Base-by-base conservation (phyloP, 2,888 invertebrate genomes). In the Drepana falcataria region DNA sequence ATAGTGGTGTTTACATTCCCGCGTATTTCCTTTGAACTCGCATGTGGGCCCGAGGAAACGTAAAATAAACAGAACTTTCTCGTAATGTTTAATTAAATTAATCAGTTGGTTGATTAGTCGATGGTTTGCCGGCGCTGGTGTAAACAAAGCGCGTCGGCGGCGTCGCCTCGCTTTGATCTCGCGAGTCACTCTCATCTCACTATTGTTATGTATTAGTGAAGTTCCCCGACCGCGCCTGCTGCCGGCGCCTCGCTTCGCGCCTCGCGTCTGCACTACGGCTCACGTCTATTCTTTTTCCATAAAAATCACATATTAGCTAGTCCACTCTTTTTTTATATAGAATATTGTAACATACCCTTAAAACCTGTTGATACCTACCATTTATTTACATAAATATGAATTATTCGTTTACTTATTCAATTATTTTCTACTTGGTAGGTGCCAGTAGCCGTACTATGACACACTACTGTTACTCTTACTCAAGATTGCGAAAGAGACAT, bases 41-140 rank as follows among this genome's bases (percentile, higher is more conserved):
- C 88, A 87, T 86, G 90, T 88, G 88, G 88, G 87, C 87, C 89
- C 87, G 83, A 87, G 89, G 89, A 89, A 89, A 87, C 85, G 83
- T 84, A 82, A 81, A 84, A 84, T 88, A 91, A 91, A 91, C 90
- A 91, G 73, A 90, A 88, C 90, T 90, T 90, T 91, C 90, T 90
- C 83, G 90, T 90, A 87, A 90, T 90, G 90, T 91, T 90, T 90
- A 91, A 90, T 91, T 91, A 89, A 91, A 90, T 91, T 91, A 91
- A 90, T 91, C 90, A 90, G 89, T 83, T 80, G 87, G 85, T 84
- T 89, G 90, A 90, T 91, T 90, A 87, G 90, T 83, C 89, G 89
- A 88, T 88, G 89, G 86, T 81, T 79, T 80, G 83, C 68, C 79
- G 81, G 84, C 81, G 81, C 77, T 72, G 81, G 78, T 75, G 88